Evolutionary conservation across 2,888 invertebrate species (phyloP), one percentile per base, ranked within the genome.

Genomic region (Operophtera brumata): DNA sequence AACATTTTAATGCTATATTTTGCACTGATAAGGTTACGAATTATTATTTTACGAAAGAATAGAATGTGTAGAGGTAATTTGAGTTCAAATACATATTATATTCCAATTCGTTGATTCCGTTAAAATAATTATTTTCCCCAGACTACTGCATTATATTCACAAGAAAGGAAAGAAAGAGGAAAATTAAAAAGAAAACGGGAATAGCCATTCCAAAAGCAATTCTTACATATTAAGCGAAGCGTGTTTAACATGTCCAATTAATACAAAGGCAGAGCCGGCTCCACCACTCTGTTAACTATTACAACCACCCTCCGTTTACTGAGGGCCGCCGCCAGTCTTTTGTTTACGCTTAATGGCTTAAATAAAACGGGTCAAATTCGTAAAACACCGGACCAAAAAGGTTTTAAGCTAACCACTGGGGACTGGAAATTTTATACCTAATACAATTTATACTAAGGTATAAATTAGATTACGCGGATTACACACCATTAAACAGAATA

Each of bases 261-360:
- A 84, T 81, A 86, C 77, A 78, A 82, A 83, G 80, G 78, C 79
- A 75, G 70, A 73, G 68, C 68, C 67, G 65, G 71, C 75, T 72
- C 78, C 77, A 75, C 78, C 79, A 78, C 81, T 80, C 79, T 80
- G 81, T 82, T 85, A 82, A 85, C 85, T 85, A 86, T 84, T 81
- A 84, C 80, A 80, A 75, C 80, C 80, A 71, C 80, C 79, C 82
- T 80, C 75, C 79, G 80, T 76, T 83, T 80, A 82, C 84, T 69
- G 76, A 77, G 78, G 76, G 75, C 78, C 73, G 75, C 78, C 73
- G 76, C 79, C 77, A 83, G 79, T 84, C 87, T 87, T 87, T 88
- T 88, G 86, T 86, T 85, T 84, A 84, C 85, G 84, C 80, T 81
- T 87, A 89, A 88, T 87, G 86, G 84, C 85, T 86, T 84, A 86